These are phyloP conservation scores for Potorous gilbertii DNA, from an alignment of 2,797 vertebrate genomes.

Conservation along the genomic window DNA sequence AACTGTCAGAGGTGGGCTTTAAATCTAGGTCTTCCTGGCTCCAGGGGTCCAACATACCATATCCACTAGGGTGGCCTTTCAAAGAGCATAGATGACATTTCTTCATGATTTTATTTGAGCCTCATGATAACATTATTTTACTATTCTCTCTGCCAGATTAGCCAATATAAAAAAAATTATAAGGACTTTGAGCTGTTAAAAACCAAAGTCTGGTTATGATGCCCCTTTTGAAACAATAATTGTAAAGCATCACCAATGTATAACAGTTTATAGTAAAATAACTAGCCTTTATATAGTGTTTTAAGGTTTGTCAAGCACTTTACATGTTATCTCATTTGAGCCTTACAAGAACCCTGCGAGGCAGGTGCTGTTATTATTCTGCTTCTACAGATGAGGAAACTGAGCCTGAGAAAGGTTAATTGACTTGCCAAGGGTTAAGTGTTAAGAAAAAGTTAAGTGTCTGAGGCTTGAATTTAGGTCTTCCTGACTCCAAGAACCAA, in stretches of 20 bases:
- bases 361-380: neutral
- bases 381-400: neutral
- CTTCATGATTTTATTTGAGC: neutral
- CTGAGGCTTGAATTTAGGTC: neutral
- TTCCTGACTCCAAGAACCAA: neutral
- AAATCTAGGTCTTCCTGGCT: neutral
- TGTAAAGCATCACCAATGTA: neutral
- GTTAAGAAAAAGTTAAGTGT: neutral
- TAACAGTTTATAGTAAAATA: neutral
- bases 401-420: neutral
- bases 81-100: neutral
- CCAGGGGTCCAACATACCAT: neutral
- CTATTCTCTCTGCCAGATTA: neutral
- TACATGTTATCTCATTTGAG: neutral
- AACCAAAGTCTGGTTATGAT: neutral
- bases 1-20: neutral
- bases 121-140: neutral
- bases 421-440: neutral
- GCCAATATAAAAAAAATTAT: accelerated
- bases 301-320: neutral
- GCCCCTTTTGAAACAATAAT: neutral
- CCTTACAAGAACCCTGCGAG: neutral
- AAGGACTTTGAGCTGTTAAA: neutral
- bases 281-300: neutral
- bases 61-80: neutral